A percentile compares a stretch with the other conserved stretches of the same genome.
Evolutionary conservation across 2,113 vertebrate species (phyloP).

Genomic region (Otus sunia): DNA sequence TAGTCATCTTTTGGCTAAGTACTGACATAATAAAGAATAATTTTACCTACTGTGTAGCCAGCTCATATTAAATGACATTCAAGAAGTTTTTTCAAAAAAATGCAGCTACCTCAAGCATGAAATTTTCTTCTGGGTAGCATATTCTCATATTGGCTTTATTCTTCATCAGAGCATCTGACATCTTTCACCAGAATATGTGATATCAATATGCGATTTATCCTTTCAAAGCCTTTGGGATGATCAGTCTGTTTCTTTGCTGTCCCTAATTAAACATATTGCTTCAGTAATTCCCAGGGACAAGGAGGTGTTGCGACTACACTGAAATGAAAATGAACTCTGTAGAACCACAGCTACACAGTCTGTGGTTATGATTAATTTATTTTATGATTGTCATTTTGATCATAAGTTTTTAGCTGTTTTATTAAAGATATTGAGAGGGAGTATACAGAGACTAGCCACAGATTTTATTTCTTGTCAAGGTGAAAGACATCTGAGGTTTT

Average conservation of each 20-base stretch:
- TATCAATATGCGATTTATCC: background rate
- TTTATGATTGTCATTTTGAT: background rate
- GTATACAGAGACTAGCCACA: background rate
- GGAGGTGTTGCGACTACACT: background rate
- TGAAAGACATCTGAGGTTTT: background rate
- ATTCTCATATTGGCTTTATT: background rate
- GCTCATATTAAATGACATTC: background rate
- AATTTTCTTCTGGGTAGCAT: background rate
- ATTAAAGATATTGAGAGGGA: background rate
- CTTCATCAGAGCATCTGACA: background rate
- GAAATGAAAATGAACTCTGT: background rate
- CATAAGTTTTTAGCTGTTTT: background rate
- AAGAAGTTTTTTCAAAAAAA: background rate
- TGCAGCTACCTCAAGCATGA: background rate
- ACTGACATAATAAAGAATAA: background rate
- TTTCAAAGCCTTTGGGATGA: conserved; percentile 8
- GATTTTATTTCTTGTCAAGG: background rate
- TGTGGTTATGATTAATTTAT: background rate
- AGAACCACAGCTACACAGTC: background rate
- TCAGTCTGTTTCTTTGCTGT: background rate
- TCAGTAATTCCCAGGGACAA: background rate
- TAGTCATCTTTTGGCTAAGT: background rate
- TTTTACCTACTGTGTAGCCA: background rate
- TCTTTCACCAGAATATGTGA: background rate
- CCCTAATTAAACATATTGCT: conserved; percentile 3